Evolutionary conservation across 2,113 vertebrate species (phyloP).

Genomic region (Gallinago media): DNA sequence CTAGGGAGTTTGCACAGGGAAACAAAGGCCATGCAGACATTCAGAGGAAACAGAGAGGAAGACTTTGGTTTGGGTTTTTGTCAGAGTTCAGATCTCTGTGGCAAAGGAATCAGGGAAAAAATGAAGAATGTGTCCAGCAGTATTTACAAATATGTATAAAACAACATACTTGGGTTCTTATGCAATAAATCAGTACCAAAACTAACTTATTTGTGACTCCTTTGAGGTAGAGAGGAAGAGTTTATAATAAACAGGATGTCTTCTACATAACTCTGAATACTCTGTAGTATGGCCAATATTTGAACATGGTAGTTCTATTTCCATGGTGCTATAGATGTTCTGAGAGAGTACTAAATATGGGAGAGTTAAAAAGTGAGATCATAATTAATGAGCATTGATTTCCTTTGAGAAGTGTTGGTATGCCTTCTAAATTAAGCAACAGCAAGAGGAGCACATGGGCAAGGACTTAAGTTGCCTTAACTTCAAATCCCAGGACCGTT

Average conservation of each 20-base stretch:
- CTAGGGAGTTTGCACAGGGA: background rate
- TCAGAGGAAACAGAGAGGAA: background rate
- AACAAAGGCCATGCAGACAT: background rate
- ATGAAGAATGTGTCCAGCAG: background rate
- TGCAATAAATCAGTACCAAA: background rate
- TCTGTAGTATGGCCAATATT: background rate
- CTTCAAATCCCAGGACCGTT: constrained; percentile 10
- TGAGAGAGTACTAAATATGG: background rate
- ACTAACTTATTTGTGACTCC: background rate
- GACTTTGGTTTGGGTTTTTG: background rate
- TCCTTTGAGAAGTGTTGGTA: constrained; percentile 39
- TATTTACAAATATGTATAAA: background rate
- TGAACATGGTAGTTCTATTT: background rate
- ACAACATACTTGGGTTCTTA: background rate
- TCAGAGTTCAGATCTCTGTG: background rate
- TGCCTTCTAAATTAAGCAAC: constrained; percentile 38
- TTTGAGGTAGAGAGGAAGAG: background rate
- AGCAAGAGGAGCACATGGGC: background rate
- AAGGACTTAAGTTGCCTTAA: constrained; percentile 33
- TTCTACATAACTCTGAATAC: background rate
- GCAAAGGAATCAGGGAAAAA: background rate
- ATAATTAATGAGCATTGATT: constrained; percentile 55
- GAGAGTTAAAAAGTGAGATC: constrained; percentile 27
- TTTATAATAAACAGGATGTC: constrained; percentile 6
- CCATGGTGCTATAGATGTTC: background rate